phyloP scores from a whole-genome alignment of 2,888 invertebrate genomes.

The Lasioglossum marginatum region DNA sequence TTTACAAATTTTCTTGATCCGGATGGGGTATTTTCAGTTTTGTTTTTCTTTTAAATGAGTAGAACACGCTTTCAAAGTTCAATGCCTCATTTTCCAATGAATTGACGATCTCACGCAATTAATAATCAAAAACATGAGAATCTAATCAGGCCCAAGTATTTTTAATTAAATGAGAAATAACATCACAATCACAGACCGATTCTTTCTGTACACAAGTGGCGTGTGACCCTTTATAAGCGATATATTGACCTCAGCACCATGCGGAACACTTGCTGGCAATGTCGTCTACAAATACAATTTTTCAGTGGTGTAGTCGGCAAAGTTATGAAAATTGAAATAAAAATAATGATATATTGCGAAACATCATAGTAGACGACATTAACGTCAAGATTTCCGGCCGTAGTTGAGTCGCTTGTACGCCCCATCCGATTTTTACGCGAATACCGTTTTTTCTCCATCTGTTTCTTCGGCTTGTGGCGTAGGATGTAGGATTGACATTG shows the following conservation, averaged over 20 bases:
- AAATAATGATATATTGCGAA: neutral
- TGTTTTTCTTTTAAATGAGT: neutral
- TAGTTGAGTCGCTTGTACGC: conserved; percentile 77
- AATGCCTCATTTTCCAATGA: neutral
- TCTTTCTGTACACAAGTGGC: conserved; percentile 62
- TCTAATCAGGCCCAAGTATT: conserved; percentile 37
- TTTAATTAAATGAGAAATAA: conserved; percentile 14
- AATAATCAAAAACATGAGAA: neutral
- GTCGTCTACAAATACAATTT: neutral
- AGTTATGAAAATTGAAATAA: neutral
- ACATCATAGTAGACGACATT: conserved; percentile 26
- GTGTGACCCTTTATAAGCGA: conserved; percentile 72
- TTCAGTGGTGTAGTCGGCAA: neutral
- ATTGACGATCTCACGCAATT: neutral
- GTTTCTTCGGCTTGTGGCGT: conserved; percentile 81
- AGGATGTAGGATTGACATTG: conserved; percentile 80
- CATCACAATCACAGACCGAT: conserved; percentile 4
- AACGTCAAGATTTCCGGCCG: conserved; percentile 53
- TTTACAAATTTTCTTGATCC: neutral
- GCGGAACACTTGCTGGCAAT: conserved; percentile 51
- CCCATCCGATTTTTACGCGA: conserved; percentile 72
- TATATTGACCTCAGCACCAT: conserved; percentile 61
- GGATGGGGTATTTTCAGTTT: neutral
- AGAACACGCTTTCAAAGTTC: neutral
- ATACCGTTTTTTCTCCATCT: conserved; percentile 71